Conservation (phyloP, 2,797 vertebrate genomes). For the Ibycter americanus region DNA sequence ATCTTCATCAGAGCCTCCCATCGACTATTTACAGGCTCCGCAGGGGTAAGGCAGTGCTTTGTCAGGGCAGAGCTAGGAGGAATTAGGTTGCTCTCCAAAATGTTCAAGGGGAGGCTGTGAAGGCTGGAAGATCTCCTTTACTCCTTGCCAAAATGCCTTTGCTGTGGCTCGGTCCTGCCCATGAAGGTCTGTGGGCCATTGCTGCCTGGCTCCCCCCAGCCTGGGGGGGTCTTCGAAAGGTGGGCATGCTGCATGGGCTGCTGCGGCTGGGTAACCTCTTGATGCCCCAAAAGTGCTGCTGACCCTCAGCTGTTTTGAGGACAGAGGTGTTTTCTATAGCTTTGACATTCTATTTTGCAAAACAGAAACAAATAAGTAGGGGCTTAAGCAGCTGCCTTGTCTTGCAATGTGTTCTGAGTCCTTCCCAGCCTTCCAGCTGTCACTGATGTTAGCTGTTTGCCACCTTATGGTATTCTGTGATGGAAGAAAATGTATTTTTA, state of each 20-base stretch:
- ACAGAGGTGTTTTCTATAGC: background rate
- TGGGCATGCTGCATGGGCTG: fast-evolving
- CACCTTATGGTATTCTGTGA: background rate
- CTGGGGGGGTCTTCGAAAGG: fast-evolving
- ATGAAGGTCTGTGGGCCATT: background rate
- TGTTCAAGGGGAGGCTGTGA: too few species aligned
- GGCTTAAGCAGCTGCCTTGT: background rate
- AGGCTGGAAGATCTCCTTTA: background rate
- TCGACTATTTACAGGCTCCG: fast-evolving
- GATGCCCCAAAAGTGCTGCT: fast-evolving
- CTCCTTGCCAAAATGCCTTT: fast-evolving
- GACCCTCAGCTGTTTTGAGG: background rate
- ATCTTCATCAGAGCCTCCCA: background rate
- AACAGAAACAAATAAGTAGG: background rate
- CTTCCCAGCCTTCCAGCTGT: background rate
- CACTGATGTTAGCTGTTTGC: background rate
- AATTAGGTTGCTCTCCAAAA: too few species aligned
- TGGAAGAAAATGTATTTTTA: background rate
- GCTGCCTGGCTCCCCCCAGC: background rate
- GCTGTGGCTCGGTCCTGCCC: fast-evolving
- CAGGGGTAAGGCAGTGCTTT: fast-evolving
- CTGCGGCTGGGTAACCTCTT: background rate
- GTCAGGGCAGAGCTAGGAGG: background rate
- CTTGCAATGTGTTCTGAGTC: background rate
- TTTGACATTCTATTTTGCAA: background rate